phyloP scores from a whole-genome alignment of 1,140 invertebrate genomes.

The Lordiphosa clarofinis region DNA sequence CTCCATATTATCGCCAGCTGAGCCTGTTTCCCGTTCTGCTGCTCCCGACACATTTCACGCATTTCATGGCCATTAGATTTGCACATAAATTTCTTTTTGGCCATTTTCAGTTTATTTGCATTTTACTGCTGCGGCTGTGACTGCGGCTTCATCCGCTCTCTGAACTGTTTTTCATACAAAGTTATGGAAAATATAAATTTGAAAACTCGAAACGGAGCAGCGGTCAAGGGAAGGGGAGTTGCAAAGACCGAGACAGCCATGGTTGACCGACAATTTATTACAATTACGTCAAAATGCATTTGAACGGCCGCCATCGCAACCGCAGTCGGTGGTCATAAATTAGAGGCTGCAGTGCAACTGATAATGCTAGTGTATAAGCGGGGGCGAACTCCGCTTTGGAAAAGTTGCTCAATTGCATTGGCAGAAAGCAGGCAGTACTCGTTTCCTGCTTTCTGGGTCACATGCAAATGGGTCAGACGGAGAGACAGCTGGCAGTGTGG shows the following conservation, averaged over 20 bases:
- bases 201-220: constrained; percentile 11
- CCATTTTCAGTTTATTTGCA: constrained; percentile 28
- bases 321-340: constrained; percentile 54
- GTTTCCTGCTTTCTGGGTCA: constrained; percentile 45
- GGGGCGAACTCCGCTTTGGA: constrained; percentile 7
- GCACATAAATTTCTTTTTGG: constrained; percentile 32
- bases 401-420: constrained; percentile 55
- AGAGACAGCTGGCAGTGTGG: constrained; percentile 8
- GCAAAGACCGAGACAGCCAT: constrained; percentile 17
- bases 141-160: not conserved
- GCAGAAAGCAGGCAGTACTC: constrained; percentile 10
- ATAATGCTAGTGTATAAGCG: constrained; percentile 34
- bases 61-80: constrained; percentile 43
- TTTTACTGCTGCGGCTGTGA: constrained; percentile 24
- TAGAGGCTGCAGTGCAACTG: constrained; percentile 68
- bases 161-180: constrained; percentile 21
- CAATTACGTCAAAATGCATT: constrained; percentile 77
- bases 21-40: constrained; percentile 1
- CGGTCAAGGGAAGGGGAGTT: not conserved
- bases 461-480: constrained; percentile 48
- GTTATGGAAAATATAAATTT: constrained; percentile 57
- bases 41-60: constrained; percentile 24
- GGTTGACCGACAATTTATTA: constrained; percentile 74
- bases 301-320: constrained; percentile 46
- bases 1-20: constrained; percentile 8